Conservation (phyloP, 2,888 invertebrate species). For the Andrena marginata region DNA sequence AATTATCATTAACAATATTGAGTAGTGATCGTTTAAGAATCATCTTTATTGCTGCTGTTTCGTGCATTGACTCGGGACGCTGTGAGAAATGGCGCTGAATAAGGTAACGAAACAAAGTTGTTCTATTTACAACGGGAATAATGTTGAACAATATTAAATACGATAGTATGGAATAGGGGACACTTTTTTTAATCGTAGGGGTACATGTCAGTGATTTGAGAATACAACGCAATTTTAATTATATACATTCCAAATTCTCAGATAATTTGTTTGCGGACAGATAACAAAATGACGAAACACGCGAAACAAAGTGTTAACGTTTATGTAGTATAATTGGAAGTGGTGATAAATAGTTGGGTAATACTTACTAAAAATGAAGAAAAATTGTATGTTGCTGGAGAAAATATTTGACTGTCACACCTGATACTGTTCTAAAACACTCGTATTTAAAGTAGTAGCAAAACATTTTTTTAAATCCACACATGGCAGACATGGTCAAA, state of each 20-base stretch:
- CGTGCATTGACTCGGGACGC: conserved; percentile 76
- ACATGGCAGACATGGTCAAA: too few relatives aligned
- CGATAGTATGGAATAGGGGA: too few relatives aligned
- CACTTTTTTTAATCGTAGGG: too few relatives aligned
- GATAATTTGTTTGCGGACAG: background rate
- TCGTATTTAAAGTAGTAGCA: too few relatives aligned
- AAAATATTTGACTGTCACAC: background rate
- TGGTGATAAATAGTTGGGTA: background rate
- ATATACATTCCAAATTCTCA: background rate
- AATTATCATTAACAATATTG: conserved; percentile 65
- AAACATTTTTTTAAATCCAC: too few relatives aligned
- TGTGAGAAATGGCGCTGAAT: conserved; percentile 66
- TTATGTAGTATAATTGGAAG: background rate
- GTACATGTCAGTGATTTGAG: too few relatives aligned
- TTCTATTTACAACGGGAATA: background rate
- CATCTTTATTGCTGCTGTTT: conserved; percentile 78
- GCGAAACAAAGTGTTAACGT: background rate
- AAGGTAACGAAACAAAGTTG: background rate
- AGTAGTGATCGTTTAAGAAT: conserved; percentile 49
- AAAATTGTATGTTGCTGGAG: background rate
- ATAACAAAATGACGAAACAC: background rate
- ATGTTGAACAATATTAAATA: background rate
- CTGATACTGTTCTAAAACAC: too few relatives aligned
- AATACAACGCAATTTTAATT: too few relatives aligned
- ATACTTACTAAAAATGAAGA: background rate